Conservation (phyloP, 2,888 invertebrate genomes). For the Drosophila buzzatii region DNA sequence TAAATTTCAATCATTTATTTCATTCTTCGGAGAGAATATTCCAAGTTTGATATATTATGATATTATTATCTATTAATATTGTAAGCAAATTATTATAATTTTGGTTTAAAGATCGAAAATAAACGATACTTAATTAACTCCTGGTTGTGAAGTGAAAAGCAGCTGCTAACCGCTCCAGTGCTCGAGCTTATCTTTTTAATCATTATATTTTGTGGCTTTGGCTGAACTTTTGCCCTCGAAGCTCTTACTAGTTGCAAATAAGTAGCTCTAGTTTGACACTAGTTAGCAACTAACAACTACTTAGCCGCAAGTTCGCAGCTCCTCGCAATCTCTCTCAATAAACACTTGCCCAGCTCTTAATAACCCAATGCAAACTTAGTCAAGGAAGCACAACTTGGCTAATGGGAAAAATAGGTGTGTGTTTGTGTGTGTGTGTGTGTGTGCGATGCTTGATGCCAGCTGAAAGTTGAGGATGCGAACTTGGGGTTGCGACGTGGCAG, state of each 20-base stretch:
- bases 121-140: background rate
- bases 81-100: too few species aligned
- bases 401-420: background rate
- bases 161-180: slow-evolving; percentile 36
- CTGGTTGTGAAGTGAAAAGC: slow-evolving; percentile 18
- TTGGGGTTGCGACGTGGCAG: slow-evolving; percentile 51
- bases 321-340: slow-evolving; percentile 66
- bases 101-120: background rate
- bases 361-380: slow-evolving; percentile 79
- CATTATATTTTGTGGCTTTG: slow-evolving; percentile 42
- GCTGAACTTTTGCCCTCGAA: slow-evolving; percentile 32
- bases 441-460: slow-evolving; percentile 23
- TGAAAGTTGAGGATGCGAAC: slow-evolving; percentile 14
- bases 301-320: slow-evolving; percentile 53
- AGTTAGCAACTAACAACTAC: slow-evolving; percentile 63
- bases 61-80: too few species aligned
- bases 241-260: slow-evolving; percentile 21
- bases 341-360: slow-evolving; percentile 79
- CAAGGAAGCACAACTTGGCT: slow-evolving; percentile 49
- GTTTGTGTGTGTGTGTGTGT: background rate
- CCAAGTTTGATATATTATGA: too few species aligned
- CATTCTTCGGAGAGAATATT: too few species aligned
- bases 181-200: slow-evolving; percentile 47
- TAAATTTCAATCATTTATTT: too few species aligned
- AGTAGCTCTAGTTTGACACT: slow-evolving; percentile 40